A percentile compares a stretch with the other conserved stretches of the same genome.
Conservation (phyloP, 2,888 invertebrate species). For the Eudasyphora cyanicolor region DNA sequence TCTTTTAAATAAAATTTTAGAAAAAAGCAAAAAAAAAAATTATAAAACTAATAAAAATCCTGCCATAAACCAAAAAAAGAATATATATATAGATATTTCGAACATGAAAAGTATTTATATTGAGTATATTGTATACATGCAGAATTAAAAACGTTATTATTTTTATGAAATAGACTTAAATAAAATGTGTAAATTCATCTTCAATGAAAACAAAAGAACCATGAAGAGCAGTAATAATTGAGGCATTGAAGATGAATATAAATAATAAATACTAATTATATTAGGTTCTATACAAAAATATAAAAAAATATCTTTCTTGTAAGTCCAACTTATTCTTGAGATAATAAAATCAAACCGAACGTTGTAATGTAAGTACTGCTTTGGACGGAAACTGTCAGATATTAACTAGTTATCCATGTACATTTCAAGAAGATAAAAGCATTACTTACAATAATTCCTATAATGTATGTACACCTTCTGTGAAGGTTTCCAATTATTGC, state of each 20-base stretch:
- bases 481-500: constrained; percentile 65
- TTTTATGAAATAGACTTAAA: constrained; percentile 40
- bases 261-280: constrained; percentile 39
- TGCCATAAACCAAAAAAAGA: constrained; percentile 54
- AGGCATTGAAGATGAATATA: constrained; percentile 49
- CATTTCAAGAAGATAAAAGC: constrained; percentile 7
- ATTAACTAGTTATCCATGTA: not conserved
- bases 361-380: constrained; percentile 47
- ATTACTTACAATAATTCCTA: constrained; percentile 42
- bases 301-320: constrained; percentile 43
- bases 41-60: constrained; percentile 46
- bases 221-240: constrained; percentile 19
- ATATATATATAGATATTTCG: constrained; percentile 35
- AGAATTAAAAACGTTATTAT: constrained; percentile 41
- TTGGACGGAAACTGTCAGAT: not conserved
- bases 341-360: constrained; percentile 12
- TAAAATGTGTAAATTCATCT: constrained; percentile 58
- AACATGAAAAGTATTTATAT: constrained; percentile 43
- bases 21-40: constrained; percentile 50
- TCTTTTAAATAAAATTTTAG: constrained; percentile 45
- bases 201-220: constrained; percentile 15
- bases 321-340: constrained; percentile 45
- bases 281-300: constrained; percentile 25
- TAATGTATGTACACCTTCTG: constrained; percentile 62
- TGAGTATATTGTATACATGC: constrained; percentile 39